A percentile compares a stretch with the other conserved stretches of the same genome.
phyloP scores from a whole-genome alignment of 2,888 invertebrate genomes.

The Drosophila meridionalis region DNA sequence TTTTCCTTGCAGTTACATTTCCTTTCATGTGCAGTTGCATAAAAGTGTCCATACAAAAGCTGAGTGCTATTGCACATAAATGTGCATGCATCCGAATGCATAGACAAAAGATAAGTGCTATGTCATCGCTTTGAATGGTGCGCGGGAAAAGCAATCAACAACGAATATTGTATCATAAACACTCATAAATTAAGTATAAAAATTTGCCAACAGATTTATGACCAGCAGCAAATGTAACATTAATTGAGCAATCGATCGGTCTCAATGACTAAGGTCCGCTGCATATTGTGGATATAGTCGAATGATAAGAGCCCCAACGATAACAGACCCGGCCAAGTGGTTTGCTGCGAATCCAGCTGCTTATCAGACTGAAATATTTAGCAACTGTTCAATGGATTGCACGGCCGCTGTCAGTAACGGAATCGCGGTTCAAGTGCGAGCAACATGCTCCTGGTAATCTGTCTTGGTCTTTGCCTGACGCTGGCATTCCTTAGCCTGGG shows the following conservation, averaged over 20 bases:
- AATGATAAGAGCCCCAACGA: constrained; percentile 9
- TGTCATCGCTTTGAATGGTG: not conserved
- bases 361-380: constrained; percentile 17
- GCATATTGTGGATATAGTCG: not conserved
- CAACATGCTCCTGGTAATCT: constrained; percentile 61
- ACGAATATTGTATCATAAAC: not conserved
- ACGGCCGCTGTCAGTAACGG: constrained; percentile 48
- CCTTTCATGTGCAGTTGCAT: not conserved
- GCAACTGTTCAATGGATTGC: constrained; percentile 15
- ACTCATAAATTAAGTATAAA: constrained; percentile 8
- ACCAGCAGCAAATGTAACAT: constrained; percentile 13
- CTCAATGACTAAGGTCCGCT: not conserved
- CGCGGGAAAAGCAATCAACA: not conserved
- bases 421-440: constrained; percentile 26
- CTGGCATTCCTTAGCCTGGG: constrained; percentile 56
- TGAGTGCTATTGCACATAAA: constrained; percentile 3
- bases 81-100: not conserved
- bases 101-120: constrained; percentile 7
- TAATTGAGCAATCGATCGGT: constrained; percentile 20
- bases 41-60: not conserved
- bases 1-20: not conserved
- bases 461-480: constrained; percentile 51
- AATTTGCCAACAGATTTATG: constrained; percentile 46
- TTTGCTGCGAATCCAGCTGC: constrained; percentile 6
- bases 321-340: constrained; percentile 29